Base-by-base conservation (phyloP, 2,888 invertebrate species). In the Caenorhabditis sp. region DNA sequence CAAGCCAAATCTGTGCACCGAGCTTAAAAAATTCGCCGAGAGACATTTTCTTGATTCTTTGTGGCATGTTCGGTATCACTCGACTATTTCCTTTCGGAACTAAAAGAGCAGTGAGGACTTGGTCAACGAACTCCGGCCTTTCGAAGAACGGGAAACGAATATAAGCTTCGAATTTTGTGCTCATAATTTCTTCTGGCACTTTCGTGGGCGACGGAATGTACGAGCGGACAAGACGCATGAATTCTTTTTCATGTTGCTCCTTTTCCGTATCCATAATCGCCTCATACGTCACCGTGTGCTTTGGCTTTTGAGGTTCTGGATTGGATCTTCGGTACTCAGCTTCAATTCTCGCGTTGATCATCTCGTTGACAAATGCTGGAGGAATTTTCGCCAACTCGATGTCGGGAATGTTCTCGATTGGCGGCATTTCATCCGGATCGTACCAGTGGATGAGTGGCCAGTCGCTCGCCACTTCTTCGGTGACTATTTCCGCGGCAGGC, bases 71-170 rank as follows among this genome's bases (percentile, higher is more conserved):
- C n/a, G n/a, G n/a, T n/a, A n/a, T n/a, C n/a, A n/a, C n/a, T n/a
- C n/a, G n/a, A n/a, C n/a, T n/a, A n/a, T n/a, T n/a, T n/a, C n/a
- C n/a, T n/a, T 56, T 27, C 2, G 56, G 56, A 11, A 56, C 30
- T 17, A 22, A 0, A 7, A 70, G 45, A 15, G 50, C 58, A 5
- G 9, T n/a, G 2, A 70, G 37, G 0, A 70, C 70, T n/a, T 52
- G 26, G 13, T 43, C 45, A 1, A 70, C 53, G 26, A 20, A 70
- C 8, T 35, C 8, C n/a, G 70, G 70, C 9, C 70, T 59, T 8
- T 26, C 17, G 11, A 70, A 20, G 41, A 59, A 70, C 0, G 70
- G 59, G 59, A 70, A 70, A 0, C 70, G 52, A n/a, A 45, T 27
- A 53, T 52, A 59, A 15, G 59, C 35, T 30, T 70, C 70, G 22